Conservation (phyloP, 2,888 invertebrate genomes). For the Diachrysia chrysitis region DNA sequence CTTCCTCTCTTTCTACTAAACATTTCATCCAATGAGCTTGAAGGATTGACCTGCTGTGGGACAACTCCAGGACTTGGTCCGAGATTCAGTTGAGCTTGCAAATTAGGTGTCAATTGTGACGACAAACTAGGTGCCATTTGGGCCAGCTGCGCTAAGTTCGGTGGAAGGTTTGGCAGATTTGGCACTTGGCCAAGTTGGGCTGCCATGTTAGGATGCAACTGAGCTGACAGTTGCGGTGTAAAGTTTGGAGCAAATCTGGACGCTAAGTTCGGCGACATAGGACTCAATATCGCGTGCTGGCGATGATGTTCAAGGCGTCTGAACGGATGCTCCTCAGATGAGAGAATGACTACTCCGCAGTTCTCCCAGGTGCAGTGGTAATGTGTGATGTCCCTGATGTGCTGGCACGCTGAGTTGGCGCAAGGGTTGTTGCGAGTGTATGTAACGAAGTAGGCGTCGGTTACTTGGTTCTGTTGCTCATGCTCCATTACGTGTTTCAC, state of each 20-base stretch:
- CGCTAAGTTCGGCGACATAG: constrained; percentile 89
- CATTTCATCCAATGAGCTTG: constrained; percentile 96
- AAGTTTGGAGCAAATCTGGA: constrained; percentile 89
- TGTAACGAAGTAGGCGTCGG: constrained; percentile 93
- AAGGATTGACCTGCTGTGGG: constrained; percentile 84
- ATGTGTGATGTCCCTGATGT: constrained; percentile 94
- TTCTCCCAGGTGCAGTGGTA: constrained; percentile 97
- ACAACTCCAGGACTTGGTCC: constrained; percentile 78
- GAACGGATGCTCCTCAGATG: constrained; percentile 93
- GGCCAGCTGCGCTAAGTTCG: constrained; percentile 83
- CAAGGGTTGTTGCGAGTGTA: constrained; percentile 91
- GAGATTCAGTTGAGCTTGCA: constrained; percentile 82
- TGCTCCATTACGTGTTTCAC: constrained; percentile 96
- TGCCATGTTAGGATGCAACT: constrained; percentile 86
- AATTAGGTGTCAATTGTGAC: constrained; percentile 81
- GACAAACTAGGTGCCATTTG: constrained; percentile 85
- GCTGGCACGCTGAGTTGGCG: constrained; percentile 92
- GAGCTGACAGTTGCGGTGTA: constrained; percentile 83
- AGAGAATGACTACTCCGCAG: constrained; percentile 93
- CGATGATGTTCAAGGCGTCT: constrained; percentile 95
- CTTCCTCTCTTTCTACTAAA: constrained; percentile 97
- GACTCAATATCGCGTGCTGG: constrained; percentile 93
- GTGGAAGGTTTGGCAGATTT: constrained; percentile 79
- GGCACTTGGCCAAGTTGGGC: constrained; percentile 85
- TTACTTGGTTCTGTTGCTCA: constrained; percentile 96